A percentile compares a stretch with the other conserved stretches of the same genome.
Evolutionary conservation across 2,797 vertebrate genomes (phyloP).

Genomic region (Rousettus madagascariensis): DNA sequence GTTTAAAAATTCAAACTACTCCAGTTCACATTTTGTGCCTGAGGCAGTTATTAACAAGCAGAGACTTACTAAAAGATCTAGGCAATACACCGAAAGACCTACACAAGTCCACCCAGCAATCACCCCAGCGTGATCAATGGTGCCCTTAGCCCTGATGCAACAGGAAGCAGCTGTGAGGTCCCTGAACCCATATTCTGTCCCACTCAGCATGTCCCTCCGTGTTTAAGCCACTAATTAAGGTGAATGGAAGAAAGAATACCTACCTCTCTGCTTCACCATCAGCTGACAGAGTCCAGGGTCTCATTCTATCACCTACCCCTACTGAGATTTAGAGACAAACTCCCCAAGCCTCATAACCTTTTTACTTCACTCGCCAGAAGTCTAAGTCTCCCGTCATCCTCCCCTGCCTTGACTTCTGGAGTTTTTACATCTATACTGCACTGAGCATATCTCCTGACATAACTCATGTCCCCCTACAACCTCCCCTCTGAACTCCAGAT

Average conservation of each 20-base stretch:
- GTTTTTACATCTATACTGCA: not conserved
- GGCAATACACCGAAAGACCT: not conserved
- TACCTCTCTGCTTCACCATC: not conserved
- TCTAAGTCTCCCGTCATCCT: not conserved
- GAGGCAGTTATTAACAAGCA: not conserved
- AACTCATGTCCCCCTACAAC: not conserved
- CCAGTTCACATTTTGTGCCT: not conserved
- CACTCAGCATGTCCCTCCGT: not conserved
- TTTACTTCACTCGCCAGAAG: not conserved
- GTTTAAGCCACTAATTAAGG: not conserved
- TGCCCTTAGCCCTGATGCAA: not conserved
- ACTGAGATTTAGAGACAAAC: not conserved
- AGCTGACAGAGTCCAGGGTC: not conserved
- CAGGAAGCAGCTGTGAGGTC: not conserved
- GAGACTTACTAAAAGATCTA: not conserved
- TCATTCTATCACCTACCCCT: not conserved
- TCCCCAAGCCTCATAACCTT: not conserved
- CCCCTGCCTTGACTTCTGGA: not conserved
- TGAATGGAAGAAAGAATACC: not conserved
- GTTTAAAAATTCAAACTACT: not conserved
- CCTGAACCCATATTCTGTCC: not conserved
- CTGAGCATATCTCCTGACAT: not conserved
- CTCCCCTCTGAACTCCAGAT: not conserved
- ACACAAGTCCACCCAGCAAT: not conserved
- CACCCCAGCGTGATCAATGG: accelerated